Conservation (phyloP, 2,888 invertebrate genomes). For the Leucophora obtusa region DNA sequence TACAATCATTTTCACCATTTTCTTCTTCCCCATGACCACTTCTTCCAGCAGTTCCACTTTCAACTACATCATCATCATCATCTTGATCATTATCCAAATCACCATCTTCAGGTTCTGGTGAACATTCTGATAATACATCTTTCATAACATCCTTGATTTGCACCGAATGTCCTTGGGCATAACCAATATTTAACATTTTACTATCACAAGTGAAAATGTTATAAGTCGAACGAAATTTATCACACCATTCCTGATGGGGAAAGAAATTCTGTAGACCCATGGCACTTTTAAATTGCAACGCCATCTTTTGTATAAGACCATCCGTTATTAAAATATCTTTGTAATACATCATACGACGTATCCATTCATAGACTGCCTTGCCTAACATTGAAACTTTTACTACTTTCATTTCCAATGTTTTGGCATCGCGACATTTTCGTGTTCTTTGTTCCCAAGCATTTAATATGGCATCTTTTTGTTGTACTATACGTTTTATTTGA, state of each 20-base stretch:
- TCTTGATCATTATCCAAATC: constrained; percentile 55
- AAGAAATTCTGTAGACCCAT: constrained; percentile 75
- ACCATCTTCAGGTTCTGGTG: constrained; percentile 56
- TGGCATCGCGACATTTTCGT: constrained; percentile 71
- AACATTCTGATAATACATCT: constrained; percentile 71
- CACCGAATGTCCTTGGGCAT: constrained; percentile 74
- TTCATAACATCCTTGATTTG: constrained; percentile 75
- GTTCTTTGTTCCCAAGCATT: constrained; percentile 77
- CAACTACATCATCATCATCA: constrained; percentile 50
- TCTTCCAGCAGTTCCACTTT: not conserved
- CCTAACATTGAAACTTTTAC: constrained; percentile 75
- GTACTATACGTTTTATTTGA: constrained; percentile 76
- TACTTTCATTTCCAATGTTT: constrained; percentile 73
- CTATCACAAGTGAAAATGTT: constrained; percentile 72
- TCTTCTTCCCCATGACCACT: constrained; percentile 44
- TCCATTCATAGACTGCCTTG: constrained; percentile 76
- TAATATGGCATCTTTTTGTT: constrained; percentile 73
- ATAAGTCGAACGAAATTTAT: constrained; percentile 74
- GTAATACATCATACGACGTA: constrained; percentile 77
- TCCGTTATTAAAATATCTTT: constrained; percentile 75
- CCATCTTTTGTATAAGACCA: constrained; percentile 76
- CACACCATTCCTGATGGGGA: constrained; percentile 76
- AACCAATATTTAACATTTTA: constrained; percentile 72
- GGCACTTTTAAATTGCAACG: constrained; percentile 75
- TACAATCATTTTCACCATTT: constrained; percentile 54